phyloP scores from a whole-genome alignment of 2,888 invertebrate genomes.

The Synanthedon vespiformis region DNA sequence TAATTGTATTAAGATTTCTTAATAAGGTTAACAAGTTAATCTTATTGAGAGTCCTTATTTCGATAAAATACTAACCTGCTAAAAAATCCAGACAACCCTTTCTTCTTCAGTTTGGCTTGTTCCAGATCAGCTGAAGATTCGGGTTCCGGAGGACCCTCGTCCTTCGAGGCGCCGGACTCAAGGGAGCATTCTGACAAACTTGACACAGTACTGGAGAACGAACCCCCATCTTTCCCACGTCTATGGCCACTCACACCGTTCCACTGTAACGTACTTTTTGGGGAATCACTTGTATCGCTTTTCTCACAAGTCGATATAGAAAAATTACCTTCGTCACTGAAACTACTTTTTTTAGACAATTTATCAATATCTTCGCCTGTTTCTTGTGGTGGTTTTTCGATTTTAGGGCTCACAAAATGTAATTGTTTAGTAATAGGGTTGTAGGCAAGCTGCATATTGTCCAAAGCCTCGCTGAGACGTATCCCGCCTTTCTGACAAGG shows the following conservation, averaged over 20 bases:
- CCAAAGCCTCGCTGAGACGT: slow-evolving; percentile 76
- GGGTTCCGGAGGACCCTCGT: slow-evolving; percentile 46
- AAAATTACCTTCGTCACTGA: slow-evolving; percentile 64
- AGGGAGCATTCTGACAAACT: slow-evolving; percentile 79
- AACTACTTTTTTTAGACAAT: slow-evolving; percentile 62
- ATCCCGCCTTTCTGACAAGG: slow-evolving; percentile 67
- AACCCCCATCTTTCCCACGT: slow-evolving; percentile 71
- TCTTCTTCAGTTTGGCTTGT: slow-evolving; percentile 67
- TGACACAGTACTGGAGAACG: slow-evolving; percentile 77
- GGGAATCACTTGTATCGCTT: slow-evolving; percentile 65
- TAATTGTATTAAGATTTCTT: no score
- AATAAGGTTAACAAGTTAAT: no score
- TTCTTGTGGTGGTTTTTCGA: slow-evolving; percentile 36
- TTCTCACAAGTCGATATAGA: slow-evolving; percentile 65
- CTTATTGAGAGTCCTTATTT: neutral
- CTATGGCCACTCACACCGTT: slow-evolving; percentile 62
- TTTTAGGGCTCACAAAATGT: slow-evolving; percentile 70
- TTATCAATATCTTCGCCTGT: slow-evolving; percentile 49
- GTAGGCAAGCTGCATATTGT: slow-evolving; percentile 80
- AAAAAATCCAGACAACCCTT: slow-evolving; percentile 73
- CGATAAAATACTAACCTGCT: slow-evolving; percentile 55
- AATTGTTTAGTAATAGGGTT: slow-evolving; percentile 80
- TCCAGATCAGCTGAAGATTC: slow-evolving; percentile 32
- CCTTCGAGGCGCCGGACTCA: slow-evolving; percentile 69
- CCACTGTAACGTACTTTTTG: slow-evolving; percentile 63